Percentiles rank a stretch among this genome's conserved stretches.
These are phyloP conservation scores for Cancer borealis DNA, from an alignment of 2,888 invertebrate species.

Conservation along the genomic window DNA sequence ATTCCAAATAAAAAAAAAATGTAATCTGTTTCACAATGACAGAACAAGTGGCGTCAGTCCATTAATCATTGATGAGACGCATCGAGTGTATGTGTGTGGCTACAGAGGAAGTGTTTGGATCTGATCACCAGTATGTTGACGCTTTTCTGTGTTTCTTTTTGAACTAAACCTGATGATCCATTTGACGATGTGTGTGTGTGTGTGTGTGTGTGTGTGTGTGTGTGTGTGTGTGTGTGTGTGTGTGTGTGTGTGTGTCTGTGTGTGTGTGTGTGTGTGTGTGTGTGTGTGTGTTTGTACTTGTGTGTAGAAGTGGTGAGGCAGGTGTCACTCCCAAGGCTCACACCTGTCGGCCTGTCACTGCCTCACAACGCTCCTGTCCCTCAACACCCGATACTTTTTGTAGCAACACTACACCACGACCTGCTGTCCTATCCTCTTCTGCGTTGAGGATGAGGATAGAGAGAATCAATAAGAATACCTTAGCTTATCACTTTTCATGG, in stretches of 20 bases:
- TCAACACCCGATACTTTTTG: background rate
- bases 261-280: slow-evolving; percentile 6
- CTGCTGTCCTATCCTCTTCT: background rate
- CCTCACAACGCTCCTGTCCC: background rate
- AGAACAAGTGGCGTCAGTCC: background rate
- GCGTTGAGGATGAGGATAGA: background rate
- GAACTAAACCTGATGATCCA: background rate
- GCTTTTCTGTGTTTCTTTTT: background rate
- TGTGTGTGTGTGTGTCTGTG: background rate
- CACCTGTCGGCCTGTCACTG: background rate
- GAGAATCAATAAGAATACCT: background rate
- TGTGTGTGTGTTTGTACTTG: background rate
- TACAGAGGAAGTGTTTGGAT: background rate
- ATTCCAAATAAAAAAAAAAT: too few relatives aligned
- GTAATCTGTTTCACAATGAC: too few relatives aligned
- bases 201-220: background rate
- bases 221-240: too few relatives aligned
- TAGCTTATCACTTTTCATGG: background rate
- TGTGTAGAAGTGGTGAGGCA: background rate
- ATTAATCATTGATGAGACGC: background rate
- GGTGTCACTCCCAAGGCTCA: background rate
- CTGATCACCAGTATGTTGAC: background rate
- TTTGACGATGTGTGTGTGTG: too few relatives aligned
- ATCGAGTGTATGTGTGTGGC: background rate
- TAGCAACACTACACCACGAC: background rate